These are phyloP conservation scores for Ceriagrion tenellum DNA, from an alignment of 2,888 invertebrate genomes.

Conservation along the genomic window DNA sequence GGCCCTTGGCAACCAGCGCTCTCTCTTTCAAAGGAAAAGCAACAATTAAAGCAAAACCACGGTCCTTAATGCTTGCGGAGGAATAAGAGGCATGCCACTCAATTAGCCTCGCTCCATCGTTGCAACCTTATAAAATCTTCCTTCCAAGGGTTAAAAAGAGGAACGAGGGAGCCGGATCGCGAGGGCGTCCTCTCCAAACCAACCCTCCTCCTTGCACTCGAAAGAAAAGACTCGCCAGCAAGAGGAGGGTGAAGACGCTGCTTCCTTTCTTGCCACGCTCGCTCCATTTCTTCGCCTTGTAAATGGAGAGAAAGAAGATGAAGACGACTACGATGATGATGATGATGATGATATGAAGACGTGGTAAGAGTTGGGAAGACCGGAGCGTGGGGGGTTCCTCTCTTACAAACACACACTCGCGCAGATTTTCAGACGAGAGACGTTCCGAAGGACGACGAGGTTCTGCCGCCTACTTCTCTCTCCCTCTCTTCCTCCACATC, in stretches of 20 bases:
- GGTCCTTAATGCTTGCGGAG: neutral
- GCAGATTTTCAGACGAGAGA: neutral
- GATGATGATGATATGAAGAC: neutral
- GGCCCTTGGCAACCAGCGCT: neutral
- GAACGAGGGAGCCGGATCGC: neutral
- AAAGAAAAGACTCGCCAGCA: too few species aligned
- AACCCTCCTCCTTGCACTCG: too few species aligned
- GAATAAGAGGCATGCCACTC: neutral
- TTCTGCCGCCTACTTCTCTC: neutral
- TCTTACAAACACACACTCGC: neutral
- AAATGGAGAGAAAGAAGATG: neutral
- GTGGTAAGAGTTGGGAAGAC: neutral
- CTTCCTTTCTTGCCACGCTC: neutral
- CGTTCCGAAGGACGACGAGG: neutral
- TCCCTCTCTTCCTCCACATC: neutral
- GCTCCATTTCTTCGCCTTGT: neutral
- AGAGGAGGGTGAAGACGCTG: neutral
- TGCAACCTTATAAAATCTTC: neutral
- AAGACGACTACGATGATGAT: neutral
- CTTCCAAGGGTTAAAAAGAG: constrained; percentile 17
- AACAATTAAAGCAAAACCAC: neutral
- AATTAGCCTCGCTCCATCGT: neutral
- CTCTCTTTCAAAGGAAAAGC: neutral
- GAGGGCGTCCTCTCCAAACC: neutral
- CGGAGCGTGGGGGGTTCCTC: neutral